Evolutionary conservation across 2,797 vertebrate species (phyloP), one percentile per base, ranked within the genome.

Genomic region (Alosa sapidissima): DNA sequence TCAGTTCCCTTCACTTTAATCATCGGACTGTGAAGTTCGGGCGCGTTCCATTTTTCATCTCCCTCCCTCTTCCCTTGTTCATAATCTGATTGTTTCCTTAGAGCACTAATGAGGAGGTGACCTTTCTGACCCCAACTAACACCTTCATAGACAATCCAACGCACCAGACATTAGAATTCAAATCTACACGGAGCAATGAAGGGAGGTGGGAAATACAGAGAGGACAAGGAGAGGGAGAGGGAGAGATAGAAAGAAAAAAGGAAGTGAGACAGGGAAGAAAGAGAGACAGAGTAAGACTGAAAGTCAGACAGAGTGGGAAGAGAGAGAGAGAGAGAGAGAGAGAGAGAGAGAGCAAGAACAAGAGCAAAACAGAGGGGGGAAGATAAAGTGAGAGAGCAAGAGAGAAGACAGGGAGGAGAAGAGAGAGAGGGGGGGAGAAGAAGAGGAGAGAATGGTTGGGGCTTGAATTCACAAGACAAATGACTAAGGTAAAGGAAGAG

Each of bases 391-490:
- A 51, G 33, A 81, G 51, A 54, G 51, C n/a, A 13, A n/a, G 19
- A 13, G 5, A 28, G 7, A 28, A 51, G 10, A 10, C 0, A 33
- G 81, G 19, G 11, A 82, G 81, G 3, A 10, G 10, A n/a, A 10
- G 36, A 45, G 54, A 10, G 10, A 13, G 36, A 5, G 41, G 68
- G 16, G 41, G 41, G 75, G 47, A 51, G 81, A 51, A 19, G 7
- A 24, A 45, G 24, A n/a, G 52, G 19, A 49, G 60, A 68, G 19
- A 19, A 68, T 21, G 55, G 55, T 45, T 19, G 58, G 48, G 86
- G 83, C 49, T 52, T n/a, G 33, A 54, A 81, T 81, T 91, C 87
- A 93, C 91, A 88, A 93, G 92, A 96, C 93, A 94, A 93, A 96
- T 92, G 94, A 91, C 19, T 85, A 55, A 83, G 87, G 90, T 87